phyloP scores from a whole-genome alignment of 1,140 invertebrate genomes.

The Camponotus vicinus region DNA sequence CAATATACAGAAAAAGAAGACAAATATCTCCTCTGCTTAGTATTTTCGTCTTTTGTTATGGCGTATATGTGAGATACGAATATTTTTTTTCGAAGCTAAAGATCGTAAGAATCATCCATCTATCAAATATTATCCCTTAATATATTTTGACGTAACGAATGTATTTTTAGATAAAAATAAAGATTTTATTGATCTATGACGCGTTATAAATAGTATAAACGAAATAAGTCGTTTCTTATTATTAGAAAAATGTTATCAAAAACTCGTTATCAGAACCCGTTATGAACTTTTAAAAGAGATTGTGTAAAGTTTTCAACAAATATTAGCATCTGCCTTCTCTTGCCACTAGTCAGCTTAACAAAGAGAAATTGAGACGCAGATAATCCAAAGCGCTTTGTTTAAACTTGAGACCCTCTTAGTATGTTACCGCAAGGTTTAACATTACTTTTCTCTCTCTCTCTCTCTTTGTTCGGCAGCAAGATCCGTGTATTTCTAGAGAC shows the following conservation, averaged over 20 bases:
- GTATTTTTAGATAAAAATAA: neutral
- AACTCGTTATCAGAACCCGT: neutral
- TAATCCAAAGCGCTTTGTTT: slow-evolving; percentile 35
- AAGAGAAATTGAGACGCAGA: slow-evolving; percentile 19
- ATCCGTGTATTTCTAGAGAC: neutral
- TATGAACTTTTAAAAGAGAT: neutral
- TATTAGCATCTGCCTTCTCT: slow-evolving; percentile 27
- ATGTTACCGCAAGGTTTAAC: slow-evolving; percentile 10
- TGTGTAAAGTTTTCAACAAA: slow-evolving; percentile 1
- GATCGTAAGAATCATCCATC: neutral
- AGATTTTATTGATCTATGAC: neutral
- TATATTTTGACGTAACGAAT: neutral
- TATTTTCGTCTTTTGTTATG: neutral
- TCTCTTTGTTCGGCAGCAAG: neutral
- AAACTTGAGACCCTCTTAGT: slow-evolving; percentile 2
- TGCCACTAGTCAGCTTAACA: neutral
- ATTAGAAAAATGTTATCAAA: neutral
- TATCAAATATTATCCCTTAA: neutral
- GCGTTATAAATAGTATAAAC: neutral
- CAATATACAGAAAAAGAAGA: slow-evolving; percentile 2
- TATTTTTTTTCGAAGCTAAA: neutral
- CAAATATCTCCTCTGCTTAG: too few relatives aligned
- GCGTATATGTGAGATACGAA: neutral
- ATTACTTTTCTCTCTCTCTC: neutral
- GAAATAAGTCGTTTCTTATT: neutral